Evolutionary conservation across 2,113 vertebrate genomes (phyloP).

Genomic region (Anolis sagrei): DNA sequence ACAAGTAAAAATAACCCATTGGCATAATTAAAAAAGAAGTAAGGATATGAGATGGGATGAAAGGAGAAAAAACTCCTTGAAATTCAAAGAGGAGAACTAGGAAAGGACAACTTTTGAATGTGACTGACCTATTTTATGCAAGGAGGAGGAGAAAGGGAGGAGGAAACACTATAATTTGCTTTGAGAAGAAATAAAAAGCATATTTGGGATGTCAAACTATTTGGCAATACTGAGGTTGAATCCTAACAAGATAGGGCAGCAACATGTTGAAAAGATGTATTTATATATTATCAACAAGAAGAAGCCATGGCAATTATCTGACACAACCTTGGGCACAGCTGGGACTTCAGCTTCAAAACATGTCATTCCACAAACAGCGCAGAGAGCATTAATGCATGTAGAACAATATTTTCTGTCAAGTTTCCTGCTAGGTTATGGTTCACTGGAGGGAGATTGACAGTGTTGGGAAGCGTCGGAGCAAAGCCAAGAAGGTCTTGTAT

Average conservation of each 20-base stretch:
- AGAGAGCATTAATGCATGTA: constrained; percentile 51
- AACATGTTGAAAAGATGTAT: constrained; percentile 32
- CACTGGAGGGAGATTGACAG: constrained; percentile 57
- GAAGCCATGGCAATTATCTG: constrained; percentile 44
- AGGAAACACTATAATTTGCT: background rate
- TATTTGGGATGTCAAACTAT: constrained; percentile 6
- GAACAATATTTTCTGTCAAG: constrained; percentile 70
- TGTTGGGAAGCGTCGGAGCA: constrained; percentile 64
- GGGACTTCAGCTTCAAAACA: constrained; percentile 51
- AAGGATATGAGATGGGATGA: background rate
- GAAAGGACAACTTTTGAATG: constrained; percentile 25
- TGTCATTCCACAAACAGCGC: constrained; percentile 28
- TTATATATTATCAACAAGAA: constrained; percentile 45
- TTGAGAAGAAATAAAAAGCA: constrained; percentile 9
- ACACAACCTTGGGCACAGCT: constrained; percentile 47
- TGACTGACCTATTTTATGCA: constrained; percentile 42
- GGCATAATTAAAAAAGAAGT: background rate
- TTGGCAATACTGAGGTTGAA: background rate
- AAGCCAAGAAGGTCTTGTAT: constrained; percentile 48
- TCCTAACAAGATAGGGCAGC: constrained; percentile 21
- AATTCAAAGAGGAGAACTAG: background rate
- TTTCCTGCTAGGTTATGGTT: constrained; percentile 56
- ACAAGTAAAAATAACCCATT: constrained; percentile 48
- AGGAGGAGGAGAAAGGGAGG: background rate
- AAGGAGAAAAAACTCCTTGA: background rate